Evolutionary conservation across 2,113 vertebrate species (phyloP).

Genomic region (Scytalopus superciliaris): DNA sequence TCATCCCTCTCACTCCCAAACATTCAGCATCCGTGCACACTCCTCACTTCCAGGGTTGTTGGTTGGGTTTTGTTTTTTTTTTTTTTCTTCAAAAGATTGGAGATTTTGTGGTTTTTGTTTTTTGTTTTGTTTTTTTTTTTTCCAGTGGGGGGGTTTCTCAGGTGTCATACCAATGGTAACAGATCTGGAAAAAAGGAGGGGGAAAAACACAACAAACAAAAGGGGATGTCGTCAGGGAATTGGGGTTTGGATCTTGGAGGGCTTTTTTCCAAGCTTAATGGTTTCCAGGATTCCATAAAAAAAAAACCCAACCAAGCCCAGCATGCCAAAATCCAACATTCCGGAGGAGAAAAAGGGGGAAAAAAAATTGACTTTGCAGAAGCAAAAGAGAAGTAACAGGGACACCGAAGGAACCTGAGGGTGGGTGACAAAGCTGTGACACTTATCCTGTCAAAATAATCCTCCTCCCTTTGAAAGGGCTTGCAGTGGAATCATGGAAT

Average conservation of each 20-base stretch:
- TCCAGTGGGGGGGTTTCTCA: slow-evolving; percentile 89
- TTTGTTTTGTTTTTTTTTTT: slow-evolving; percentile 76
- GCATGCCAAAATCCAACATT: accelerated
- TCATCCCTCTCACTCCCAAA: slow-evolving; percentile 89
- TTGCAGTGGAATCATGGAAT: no score
- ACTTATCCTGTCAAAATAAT: accelerated
- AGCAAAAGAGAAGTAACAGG: neutral
- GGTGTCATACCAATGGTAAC: slow-evolving; percentile 76
- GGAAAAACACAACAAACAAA: no score
- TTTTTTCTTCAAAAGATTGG: slow-evolving; percentile 82
- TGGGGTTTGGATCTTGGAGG: neutral
- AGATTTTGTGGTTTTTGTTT: slow-evolving; percentile 82
- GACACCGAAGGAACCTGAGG: accelerated
- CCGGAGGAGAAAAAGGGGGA: neutral
- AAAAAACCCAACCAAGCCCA: neutral
- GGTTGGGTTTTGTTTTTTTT: no score
- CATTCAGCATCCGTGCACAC: slow-evolving; percentile 90
- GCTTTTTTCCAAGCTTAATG: neutral
- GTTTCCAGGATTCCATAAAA: no score
- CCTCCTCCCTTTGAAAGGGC: neutral
- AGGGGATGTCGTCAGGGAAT: neutral
- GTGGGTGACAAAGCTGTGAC: no score
- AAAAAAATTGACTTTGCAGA: neutral
- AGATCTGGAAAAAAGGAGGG: slow-evolving; percentile 74
- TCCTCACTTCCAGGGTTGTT: slow-evolving; percentile 86